Evolutionary conservation across 2,888 invertebrate genomes (phyloP).

Genomic region (Malachius bipustulatus): DNA sequence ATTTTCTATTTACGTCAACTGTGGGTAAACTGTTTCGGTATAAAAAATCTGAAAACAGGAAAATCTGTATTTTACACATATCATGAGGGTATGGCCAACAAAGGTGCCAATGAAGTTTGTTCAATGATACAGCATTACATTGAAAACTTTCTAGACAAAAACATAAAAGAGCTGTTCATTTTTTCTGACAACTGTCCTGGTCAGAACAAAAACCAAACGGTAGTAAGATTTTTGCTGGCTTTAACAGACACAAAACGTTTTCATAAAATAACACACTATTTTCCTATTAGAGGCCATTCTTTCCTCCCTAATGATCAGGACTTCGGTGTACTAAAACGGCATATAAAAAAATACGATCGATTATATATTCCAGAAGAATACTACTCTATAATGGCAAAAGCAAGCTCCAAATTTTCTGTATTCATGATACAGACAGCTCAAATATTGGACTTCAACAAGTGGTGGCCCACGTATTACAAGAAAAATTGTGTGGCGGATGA

Average conservation of each 20-base stretch:
- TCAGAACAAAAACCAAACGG: slow-evolving; percentile 16
- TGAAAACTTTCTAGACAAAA: slow-evolving; percentile 4
- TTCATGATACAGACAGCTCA: too few relatives aligned
- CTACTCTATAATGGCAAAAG: slow-evolving; percentile 1
- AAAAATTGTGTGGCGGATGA: too few relatives aligned
- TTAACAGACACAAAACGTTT: slow-evolving; percentile 11
- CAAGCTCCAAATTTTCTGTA: slow-evolving; percentile 7
- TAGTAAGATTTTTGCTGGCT: slow-evolving; percentile 14
- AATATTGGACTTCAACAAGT: too few relatives aligned
- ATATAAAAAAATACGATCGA: slow-evolving; percentile 3
- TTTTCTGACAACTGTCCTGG: slow-evolving; percentile 16
- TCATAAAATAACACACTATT: slow-evolving; percentile 15
- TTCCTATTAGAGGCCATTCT: slow-evolving; percentile 16
- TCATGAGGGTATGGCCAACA: slow-evolving; percentile 12
- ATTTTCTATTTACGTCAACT: slow-evolving; percentile 20
- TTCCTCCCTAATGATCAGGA: slow-evolving; percentile 25
- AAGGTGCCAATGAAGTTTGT: slow-evolving; percentile 13
- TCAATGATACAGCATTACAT: slow-evolving; percentile 14
- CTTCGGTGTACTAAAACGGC: slow-evolving; percentile 4
- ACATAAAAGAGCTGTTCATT: slow-evolving; percentile 10
- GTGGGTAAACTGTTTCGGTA: slow-evolving; percentile 17
- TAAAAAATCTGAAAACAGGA: slow-evolving; percentile 11
- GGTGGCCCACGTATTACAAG: too few relatives aligned
- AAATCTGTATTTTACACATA: slow-evolving; percentile 12
- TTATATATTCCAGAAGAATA: slow-evolving; percentile 4